Conservation (phyloP, 2,113 vertebrate genomes). For the Psittacula cyanocephala region DNA sequence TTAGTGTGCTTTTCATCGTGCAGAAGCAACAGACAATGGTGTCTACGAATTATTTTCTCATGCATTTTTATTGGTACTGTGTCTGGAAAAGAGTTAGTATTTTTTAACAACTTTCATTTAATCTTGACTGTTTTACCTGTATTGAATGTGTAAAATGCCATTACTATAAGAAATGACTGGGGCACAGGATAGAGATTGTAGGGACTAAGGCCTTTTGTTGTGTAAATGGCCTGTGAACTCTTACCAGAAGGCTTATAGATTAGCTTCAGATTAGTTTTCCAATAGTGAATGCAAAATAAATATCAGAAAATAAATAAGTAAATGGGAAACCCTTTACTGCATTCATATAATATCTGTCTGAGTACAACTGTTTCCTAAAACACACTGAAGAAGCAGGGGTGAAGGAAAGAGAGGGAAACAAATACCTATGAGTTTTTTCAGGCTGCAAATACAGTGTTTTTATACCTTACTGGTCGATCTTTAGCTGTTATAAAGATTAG, state of each 20-base stretch:
- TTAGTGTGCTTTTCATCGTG: neutral
- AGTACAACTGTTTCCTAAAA: neutral
- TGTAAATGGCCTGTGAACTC: neutral
- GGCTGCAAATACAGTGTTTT: neutral
- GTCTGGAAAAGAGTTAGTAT: slow-evolving; percentile 24
- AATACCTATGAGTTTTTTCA: neutral
- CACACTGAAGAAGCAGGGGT: neutral
- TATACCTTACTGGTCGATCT: neutral
- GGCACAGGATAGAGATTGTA: neutral
- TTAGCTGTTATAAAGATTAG: neutral
- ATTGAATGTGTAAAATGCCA: neutral
- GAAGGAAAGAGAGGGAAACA: neutral
- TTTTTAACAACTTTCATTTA: slow-evolving; percentile 29
- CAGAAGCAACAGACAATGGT: neutral
- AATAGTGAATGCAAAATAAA: neutral
- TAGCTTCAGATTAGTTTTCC: neutral
- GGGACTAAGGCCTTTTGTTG: neutral
- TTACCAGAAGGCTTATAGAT: neutral
- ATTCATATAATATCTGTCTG: neutral
- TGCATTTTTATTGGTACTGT: neutral
- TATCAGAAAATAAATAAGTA: neutral
- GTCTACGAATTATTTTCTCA: neutral
- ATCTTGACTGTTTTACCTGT: neutral
- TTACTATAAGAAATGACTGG: neutral
- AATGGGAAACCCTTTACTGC: neutral